Percentiles rank a stretch among this genome's conserved stretches.
Evolutionary conservation across 2,888 invertebrate species (phyloP).

Genomic region (Dascillus cervinus): DNA sequence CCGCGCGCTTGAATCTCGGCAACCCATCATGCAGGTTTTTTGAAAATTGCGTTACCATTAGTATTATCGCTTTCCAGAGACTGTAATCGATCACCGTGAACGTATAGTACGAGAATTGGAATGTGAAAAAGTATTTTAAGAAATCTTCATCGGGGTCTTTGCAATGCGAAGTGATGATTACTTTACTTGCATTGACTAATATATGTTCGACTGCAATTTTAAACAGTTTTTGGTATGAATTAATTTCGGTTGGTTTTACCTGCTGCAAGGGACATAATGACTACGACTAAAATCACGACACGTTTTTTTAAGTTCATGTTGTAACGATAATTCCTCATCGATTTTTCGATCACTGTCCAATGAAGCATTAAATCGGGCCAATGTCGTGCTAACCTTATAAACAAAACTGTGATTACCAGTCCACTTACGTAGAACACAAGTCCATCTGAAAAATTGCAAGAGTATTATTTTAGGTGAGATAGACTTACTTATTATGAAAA

Average conservation of each 20-base stretch:
- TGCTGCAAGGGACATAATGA: slow-evolving; percentile 35
- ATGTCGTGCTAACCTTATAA: slow-evolving; percentile 43
- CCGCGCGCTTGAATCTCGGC: no score
- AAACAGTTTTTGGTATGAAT: background rate
- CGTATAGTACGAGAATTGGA: slow-evolving; percentile 12
- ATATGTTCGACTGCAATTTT: slow-evolving; percentile 4
- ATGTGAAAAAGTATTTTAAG: slow-evolving; percentile 7
- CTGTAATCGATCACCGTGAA: slow-evolving; percentile 15
- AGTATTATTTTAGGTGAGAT: no score
- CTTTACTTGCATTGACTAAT: background rate
- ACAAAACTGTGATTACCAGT: slow-evolving; percentile 45
- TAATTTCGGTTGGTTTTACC: no score
- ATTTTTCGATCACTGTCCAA: slow-evolving; percentile 39
- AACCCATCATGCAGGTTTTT: no score
- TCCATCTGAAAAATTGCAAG: slow-evolving; percentile 35
- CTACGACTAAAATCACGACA: slow-evolving; percentile 33
- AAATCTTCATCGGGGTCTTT: slow-evolving; percentile 5
- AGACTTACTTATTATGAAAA: no score
- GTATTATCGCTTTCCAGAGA: slow-evolving; percentile 12
- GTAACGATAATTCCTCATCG: slow-evolving; percentile 30
- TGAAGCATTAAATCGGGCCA: slow-evolving; percentile 41
- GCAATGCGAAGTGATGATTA: slow-evolving; percentile 25
- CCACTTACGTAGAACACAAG: slow-evolving; percentile 51
- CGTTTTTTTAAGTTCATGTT: slow-evolving; percentile 23
- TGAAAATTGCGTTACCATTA: slow-evolving; percentile 18